Conservation (phyloP, 2,113 vertebrate species). For the Lophotis ruficrista region DNA sequence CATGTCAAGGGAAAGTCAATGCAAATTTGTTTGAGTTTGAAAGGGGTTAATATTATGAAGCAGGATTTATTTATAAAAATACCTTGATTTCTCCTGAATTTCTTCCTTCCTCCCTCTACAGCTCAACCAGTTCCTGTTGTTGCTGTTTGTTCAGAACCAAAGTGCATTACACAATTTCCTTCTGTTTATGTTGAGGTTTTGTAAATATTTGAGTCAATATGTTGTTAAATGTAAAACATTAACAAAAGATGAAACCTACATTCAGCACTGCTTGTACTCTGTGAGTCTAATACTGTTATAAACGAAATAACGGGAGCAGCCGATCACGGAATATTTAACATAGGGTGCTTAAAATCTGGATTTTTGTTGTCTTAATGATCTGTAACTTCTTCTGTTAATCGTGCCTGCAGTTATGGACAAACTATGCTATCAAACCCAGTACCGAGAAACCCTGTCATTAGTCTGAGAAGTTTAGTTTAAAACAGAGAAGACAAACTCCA, state of each 20-base stretch:
- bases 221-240: not conserved
- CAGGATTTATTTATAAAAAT: not conserved
- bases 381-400: not conserved
- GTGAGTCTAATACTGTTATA: not conserved
- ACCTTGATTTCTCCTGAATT: not conserved
- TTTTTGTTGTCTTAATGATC: not conserved
- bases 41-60: not conserved
- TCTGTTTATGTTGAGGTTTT: not conserved
- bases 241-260: not conserved
- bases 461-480: not conserved
- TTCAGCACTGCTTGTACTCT: not conserved
- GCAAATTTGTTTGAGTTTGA: not conserved
- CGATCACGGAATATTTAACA: not conserved
- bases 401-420: not conserved
- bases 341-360: not conserved
- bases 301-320: not conserved
- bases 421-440: not conserved
- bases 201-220: not conserved
- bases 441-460: not conserved
- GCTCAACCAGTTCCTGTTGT: not conserved
- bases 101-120: slow-evolving; percentile 10
- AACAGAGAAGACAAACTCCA: not conserved
- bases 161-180: not conserved
- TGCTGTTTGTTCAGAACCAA: not conserved
- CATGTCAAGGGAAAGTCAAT: not conserved